Conservation (phyloP, 2,888 invertebrate genomes). For the Hermodice carunculata region DNA sequence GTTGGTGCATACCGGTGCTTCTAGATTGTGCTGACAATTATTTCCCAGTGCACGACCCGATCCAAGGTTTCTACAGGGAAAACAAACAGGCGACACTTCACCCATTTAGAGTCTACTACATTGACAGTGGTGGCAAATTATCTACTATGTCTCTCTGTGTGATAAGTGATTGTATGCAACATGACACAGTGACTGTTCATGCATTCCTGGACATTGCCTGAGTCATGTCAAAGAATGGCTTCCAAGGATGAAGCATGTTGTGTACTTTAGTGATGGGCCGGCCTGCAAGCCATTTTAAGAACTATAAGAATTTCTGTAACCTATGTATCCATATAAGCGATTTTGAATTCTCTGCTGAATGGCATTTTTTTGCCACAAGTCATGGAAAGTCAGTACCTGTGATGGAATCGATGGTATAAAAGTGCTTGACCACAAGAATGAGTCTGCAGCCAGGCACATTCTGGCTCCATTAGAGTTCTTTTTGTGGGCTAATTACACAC, state of each 20-base stretch:
- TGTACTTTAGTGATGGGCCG: background rate
- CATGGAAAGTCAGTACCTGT: background rate
- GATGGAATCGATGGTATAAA: background rate
- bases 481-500: background rate
- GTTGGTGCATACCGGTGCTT: background rate
- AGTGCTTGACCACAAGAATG: background rate
- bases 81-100: background rate
- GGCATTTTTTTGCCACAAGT: conserved; percentile 3
- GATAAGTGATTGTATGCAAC: conserved; percentile 1
- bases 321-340: background rate
- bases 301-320: background rate
- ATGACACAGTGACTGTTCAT: background rate
- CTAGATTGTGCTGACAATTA: background rate
- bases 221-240: background rate
- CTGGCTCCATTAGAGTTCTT: too few species aligned
- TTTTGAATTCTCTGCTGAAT: background rate
- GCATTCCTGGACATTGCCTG: background rate
- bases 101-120: background rate
- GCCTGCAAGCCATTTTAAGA: background rate
- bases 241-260: background rate
- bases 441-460: background rate
- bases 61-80: background rate
- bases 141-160: background rate
- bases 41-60: background rate
- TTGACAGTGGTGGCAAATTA: background rate